Conservation (phyloP, 2,888 invertebrate genomes). For the Orthosia gracilis region DNA sequence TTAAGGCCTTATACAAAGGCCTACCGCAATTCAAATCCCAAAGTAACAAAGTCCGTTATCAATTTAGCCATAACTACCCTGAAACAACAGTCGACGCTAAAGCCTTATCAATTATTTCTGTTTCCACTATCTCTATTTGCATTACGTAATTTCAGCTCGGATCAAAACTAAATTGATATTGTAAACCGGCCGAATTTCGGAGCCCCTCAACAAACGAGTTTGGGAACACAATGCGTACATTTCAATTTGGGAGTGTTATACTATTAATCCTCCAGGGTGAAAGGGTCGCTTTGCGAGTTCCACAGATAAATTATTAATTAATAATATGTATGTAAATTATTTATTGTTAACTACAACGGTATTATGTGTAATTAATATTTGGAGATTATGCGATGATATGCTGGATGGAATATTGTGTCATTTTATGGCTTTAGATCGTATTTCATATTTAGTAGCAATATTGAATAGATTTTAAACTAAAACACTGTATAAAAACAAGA, state of each 20-base stretch:
- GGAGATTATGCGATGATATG: conserved; percentile 47
- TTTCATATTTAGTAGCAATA: background rate
- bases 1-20: conserved; percentile 27
- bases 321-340: conserved; percentile 67
- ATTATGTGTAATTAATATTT: conserved; percentile 63
- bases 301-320: conserved; percentile 69
- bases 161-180: conserved; percentile 74
- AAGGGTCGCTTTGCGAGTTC: conserved; percentile 55
- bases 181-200: conserved; percentile 63
- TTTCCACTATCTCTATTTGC: conserved; percentile 67
- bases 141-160: conserved; percentile 65
- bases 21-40: conserved; percentile 37
- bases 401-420: conserved; percentile 21
- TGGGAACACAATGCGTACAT: conserved; percentile 53
- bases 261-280: conserved; percentile 65
- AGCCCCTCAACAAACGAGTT: conserved; percentile 33
- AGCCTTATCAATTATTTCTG: conserved; percentile 69
- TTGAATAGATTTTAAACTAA: background rate
- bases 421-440: background rate
- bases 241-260: conserved; percentile 67
- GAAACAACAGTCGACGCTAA: conserved; percentile 52
- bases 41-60: conserved; percentile 53
- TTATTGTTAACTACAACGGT: conserved; percentile 56
- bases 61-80: conserved; percentile 44
- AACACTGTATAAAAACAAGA: background rate